Conservation (phyloP, 2,113 vertebrate species). For the Procavia capensis region DNA sequence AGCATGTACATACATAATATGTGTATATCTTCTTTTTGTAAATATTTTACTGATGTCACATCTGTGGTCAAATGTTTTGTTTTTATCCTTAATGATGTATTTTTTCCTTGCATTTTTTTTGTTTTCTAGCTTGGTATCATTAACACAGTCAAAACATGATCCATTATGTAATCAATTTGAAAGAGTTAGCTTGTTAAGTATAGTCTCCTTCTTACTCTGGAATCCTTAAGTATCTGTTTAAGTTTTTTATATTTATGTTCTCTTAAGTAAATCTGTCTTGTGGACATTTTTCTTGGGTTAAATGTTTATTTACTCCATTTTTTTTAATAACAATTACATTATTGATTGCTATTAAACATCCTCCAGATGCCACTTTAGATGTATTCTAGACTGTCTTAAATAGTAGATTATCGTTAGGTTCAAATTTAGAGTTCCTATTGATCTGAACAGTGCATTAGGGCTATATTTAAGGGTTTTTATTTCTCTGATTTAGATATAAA, state of each 20-base stretch:
- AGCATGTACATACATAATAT: not conserved
- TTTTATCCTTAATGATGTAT: not conserved
- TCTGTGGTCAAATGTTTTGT: not conserved
- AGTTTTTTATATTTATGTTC: not conserved
- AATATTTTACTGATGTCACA: not conserved
- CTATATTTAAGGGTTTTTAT: not conserved
- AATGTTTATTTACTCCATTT: not conserved
- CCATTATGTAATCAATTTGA: not conserved
- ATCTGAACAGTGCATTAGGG: not conserved
- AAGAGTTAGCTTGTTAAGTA: not conserved
- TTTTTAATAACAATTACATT: not conserved
- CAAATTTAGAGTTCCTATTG: not conserved
- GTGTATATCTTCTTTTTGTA: not conserved
- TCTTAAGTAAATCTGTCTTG: not conserved
- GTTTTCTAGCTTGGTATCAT: too few relatives aligned
- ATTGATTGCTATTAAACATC: not conserved
- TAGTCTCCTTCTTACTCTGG: not conserved
- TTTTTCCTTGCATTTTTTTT: not conserved
- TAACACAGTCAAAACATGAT: not conserved
- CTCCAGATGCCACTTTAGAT: not conserved
- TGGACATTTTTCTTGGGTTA: not conserved
- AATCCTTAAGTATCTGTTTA: not conserved
- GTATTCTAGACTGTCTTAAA: not conserved
- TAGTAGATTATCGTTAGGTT: not conserved
- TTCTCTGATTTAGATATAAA: not conserved